phyloP scores from a whole-genome alignment of 2,888 invertebrate species.

The Magallana nippona region DNA sequence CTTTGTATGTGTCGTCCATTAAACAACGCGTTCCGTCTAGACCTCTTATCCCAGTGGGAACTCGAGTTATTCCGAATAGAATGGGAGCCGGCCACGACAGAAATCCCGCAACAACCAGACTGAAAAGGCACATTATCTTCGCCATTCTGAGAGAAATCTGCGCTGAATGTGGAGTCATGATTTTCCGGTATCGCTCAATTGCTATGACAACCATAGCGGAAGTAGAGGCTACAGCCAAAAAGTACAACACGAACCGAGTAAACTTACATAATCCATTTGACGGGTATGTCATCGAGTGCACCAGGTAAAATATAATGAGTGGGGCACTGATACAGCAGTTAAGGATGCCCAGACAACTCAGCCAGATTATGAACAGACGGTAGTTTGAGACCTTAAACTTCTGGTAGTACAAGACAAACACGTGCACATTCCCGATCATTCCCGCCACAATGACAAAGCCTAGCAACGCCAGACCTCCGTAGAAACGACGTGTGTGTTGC shows the following conservation, averaged over 20 bases:
- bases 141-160: slow-evolving; percentile 59
- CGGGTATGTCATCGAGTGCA: slow-evolving; percentile 62
- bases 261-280: slow-evolving; percentile 64
- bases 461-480: slow-evolving; percentile 47
- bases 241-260: slow-evolving; percentile 60
- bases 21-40: slow-evolving; percentile 43
- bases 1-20: slow-evolving; percentile 38
- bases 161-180: slow-evolving; percentile 55
- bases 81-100: slow-evolving; percentile 57
- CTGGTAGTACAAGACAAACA: slow-evolving; percentile 63
- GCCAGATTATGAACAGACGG: slow-evolving; percentile 63
- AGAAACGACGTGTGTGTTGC: slow-evolving; percentile 43
- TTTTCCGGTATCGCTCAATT: slow-evolving; percentile 59
- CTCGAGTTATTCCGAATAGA: slow-evolving; percentile 43
- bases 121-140: slow-evolving; percentile 52
- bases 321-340: slow-evolving; percentile 67
- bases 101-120: slow-evolving; percentile 45
- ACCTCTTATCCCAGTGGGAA: slow-evolving; percentile 46
- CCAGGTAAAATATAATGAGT: slow-evolving; percentile 67
- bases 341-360: slow-evolving; percentile 65
- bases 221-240: slow-evolving; percentile 60
- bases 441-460: slow-evolving; percentile 61
- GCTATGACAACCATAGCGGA: slow-evolving; percentile 65
- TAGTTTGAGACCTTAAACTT: slow-evolving; percentile 60
- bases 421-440: slow-evolving; percentile 64